phyloP scores from a whole-genome alignment of 2,888 invertebrate species.

The Xestoiulus laeticollis region DNA sequence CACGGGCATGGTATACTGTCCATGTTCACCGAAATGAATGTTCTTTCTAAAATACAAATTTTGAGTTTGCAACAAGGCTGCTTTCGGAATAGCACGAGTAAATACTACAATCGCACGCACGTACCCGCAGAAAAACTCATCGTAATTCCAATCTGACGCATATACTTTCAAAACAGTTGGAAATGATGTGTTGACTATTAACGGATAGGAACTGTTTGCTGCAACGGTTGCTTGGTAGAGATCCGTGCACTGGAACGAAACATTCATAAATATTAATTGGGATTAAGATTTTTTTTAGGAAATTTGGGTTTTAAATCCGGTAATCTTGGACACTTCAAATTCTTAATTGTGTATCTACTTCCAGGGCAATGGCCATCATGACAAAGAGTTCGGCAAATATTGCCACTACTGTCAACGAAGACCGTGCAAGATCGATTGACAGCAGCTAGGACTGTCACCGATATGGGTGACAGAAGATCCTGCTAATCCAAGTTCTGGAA shows the following conservation, averaged over 20 bases:
- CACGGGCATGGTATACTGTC: conserved; percentile 40
- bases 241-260: conserved; percentile 12
- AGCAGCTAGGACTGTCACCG: no score
- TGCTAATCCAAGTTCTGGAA: no score
- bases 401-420: no score
- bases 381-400: no score
- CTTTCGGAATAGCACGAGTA: background rate
- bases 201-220: background rate
- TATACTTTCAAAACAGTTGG: conserved; percentile 39
- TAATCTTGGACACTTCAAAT: background rate
- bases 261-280: background rate
- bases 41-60: conserved; percentile 35
- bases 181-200: conserved; percentile 39
- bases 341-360: background rate
- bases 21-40: conserved; percentile 49
- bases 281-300: no score
- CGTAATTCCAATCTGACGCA: background rate
- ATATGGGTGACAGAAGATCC: no score
- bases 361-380: background rate
- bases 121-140: conserved; percentile 45
- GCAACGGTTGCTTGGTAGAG: conserved; percentile 37
- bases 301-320: no score
- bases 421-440: no score
- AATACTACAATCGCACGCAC: background rate
- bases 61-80: background rate